These are phyloP conservation scores for Porites cylindrica DNA, from an alignment of 92 coral and sea anemone species.

Conservation along the genomic window DNA sequence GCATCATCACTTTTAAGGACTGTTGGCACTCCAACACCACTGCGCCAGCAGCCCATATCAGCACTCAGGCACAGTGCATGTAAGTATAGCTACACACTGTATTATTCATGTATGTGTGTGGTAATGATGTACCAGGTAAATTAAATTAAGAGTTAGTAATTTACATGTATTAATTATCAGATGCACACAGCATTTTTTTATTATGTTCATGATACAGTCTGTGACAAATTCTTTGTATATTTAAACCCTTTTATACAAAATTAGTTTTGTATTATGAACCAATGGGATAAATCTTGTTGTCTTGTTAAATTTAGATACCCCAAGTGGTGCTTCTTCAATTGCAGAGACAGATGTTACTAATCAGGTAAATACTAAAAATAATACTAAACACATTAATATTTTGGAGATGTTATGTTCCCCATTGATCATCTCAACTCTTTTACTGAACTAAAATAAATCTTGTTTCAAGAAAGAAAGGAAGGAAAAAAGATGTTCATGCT, in stretches of 20 bases:
- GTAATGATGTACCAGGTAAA: too few relatives aligned
- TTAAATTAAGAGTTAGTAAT: too few relatives aligned
- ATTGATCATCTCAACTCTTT: background rate
- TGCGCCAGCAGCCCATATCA: constrained; percentile 74
- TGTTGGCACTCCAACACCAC: constrained; percentile 89
- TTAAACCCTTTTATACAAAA: background rate
- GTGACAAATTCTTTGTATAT: background rate
- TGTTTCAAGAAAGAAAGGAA: too few relatives aligned
- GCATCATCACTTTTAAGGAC: constrained; percentile 83
- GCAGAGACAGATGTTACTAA: constrained; percentile 84
- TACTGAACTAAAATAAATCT: too few relatives aligned
- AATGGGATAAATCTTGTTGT: background rate
- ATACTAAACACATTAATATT: too few relatives aligned
- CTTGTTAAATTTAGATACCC: constrained; percentile 73
- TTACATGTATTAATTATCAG: too few relatives aligned
- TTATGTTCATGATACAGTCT: too few relatives aligned
- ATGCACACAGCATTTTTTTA: too few relatives aligned
- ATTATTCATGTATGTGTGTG: too few relatives aligned
- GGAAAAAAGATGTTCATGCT: too few relatives aligned
- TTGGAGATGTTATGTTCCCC: too few relatives aligned
- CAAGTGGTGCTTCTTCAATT: constrained; percentile 90
- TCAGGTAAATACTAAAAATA: constrained; percentile 59
- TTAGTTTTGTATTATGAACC: background rate
- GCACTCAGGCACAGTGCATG: constrained; percentile 87
- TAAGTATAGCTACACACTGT: constrained; percentile 41